Conservation (phyloP, 2,113 vertebrate species). For the Kryptolebias marmoratus region DNA sequence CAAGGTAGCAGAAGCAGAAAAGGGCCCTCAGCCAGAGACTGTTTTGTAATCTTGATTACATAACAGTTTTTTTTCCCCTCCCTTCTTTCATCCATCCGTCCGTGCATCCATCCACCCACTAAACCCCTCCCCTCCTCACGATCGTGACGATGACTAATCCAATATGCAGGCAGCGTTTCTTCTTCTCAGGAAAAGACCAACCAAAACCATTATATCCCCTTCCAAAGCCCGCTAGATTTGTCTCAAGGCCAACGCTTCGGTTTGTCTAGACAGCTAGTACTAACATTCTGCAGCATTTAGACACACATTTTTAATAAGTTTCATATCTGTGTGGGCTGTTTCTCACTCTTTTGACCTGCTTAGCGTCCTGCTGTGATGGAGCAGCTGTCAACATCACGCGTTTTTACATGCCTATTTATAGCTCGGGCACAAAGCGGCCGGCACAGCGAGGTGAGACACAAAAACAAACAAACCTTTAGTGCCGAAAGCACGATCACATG, state of each 20-base stretch:
- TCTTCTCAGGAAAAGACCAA: conserved; percentile 25
- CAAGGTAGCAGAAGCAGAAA: conserved; percentile 46
- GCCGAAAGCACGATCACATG: conserved; percentile 30
- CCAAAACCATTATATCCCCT: conserved; percentile 22
- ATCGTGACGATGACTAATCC: conserved; percentile 67
- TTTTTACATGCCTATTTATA: conserved; percentile 71
- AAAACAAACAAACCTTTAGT: conserved; percentile 25
- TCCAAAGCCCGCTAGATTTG: conserved; percentile 6
- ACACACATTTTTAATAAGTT: not conserved
- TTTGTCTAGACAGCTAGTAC: conserved; percentile 11
- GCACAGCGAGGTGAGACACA: conserved; percentile 37
- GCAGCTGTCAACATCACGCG: conserved; percentile 63
- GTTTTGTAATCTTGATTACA: conserved; percentile 79
- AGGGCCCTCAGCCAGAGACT: conserved; percentile 49
- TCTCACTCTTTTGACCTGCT: conserved; percentile 27
- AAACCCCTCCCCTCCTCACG: conserved; percentile 19
- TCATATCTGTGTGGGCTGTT: not conserved
- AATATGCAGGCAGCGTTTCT: conserved; percentile 31
- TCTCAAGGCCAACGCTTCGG: not conserved
- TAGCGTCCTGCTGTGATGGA: conserved; percentile 59
- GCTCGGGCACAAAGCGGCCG: conserved; percentile 44
- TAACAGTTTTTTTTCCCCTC: conserved; percentile 57
- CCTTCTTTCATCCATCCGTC: conserved; percentile 17
- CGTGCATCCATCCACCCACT: conserved; percentile 13
- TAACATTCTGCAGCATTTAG: not conserved